Evolutionary conservation across 2,113 vertebrate genomes (phyloP), one percentile per base, ranked within the genome.

Genomic region (Sula dactylatra): DNA sequence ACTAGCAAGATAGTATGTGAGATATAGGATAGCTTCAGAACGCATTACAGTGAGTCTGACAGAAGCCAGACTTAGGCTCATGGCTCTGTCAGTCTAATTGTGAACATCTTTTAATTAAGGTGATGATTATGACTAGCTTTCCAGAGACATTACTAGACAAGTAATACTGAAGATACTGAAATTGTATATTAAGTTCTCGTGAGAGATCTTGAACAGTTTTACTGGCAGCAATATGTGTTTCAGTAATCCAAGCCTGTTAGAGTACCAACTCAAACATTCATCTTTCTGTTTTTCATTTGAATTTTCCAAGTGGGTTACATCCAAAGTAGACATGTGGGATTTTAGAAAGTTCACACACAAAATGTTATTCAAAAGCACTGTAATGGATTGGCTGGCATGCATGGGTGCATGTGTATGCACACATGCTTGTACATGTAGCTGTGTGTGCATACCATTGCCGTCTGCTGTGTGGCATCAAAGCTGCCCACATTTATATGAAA

Each of bases 61-160:
- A 91, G 72, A 91, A 93, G 65, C 42, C 64, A 87, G 85, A 88
- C 50, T 85, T 62, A 74, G 58, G 66, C 20, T 95, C 69, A 31
- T 95, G 71, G 56, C 86, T 88, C 83, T 95, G 67, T 73, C 85
- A 87, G 47, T 71, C 71, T 96, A 67, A 96, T 86, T 94, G 91
- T 93, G 82, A 62, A 58, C 36, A 45, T 66, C 40, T 81, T 95
- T 97, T 93, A 95, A 96, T 96, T 94, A 88, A 59, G 67, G 56
- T 74, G 55, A 77, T 93, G 73, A 85, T 91, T 85, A 91, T 96
- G 88, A 96, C 82, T 74, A 85, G 49, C 38, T 94, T 94, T 94
- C 52, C 36, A 90, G 87, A 93, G 76, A 69, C 54, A 89, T 95
- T 92, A 95, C 26, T 32, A 86, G 62, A 27, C 16, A 78, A 93